Base-by-base conservation (phyloP, 2,113 vertebrate species). In the Charadrius vociferus region DNA sequence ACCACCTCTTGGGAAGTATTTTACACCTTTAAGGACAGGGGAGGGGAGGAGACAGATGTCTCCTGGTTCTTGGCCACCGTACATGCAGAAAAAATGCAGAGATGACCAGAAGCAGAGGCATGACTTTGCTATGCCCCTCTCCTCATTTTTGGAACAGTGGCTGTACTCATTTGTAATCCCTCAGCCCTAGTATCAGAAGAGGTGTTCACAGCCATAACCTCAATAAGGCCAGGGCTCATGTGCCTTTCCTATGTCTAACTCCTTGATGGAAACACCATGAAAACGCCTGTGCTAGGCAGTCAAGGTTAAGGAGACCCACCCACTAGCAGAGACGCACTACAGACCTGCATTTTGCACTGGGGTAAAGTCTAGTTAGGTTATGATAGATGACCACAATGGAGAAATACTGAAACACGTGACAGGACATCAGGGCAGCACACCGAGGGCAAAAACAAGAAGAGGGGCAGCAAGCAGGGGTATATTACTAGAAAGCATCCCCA, bases 391-490 rank as follows among this genome's bases (percentile, higher is more conserved):
- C 23, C 34, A 52, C 39, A 70, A 14, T 9, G 10, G 10, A 72
- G 88, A 86, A 91, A 72, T 29, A 93, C 3, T 41, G 22, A 39
- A 58, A 62, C 47, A 17, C 0, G 0, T 26, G 30, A 67, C 41
- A 53, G 34, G 59, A 47, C 53, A 36, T 10, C 1, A 2, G 30
- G 63, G 12, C 22, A 63, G 43, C 24, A 21, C 11, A 21, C 11
- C 4, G 2, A 81, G 52, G 50, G 37, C 73, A 85, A 50, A 65
- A 85, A 4, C 41, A 45, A 58, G 41, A 81, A 53, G 34, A 78
- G 10, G 23, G 24, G 24, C 47, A 90, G 70, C 0, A 0, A 86
- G 43, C n/a, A 72, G 12, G 0, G 36, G 14, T 34, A 2, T 24
- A 4, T 37, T 23, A 41, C 53, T 37, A 49, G 26, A 9, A 90